phyloP scores from a whole-genome alignment of 2,113 vertebrate species.

The Meleagris gallopavo region DNA sequence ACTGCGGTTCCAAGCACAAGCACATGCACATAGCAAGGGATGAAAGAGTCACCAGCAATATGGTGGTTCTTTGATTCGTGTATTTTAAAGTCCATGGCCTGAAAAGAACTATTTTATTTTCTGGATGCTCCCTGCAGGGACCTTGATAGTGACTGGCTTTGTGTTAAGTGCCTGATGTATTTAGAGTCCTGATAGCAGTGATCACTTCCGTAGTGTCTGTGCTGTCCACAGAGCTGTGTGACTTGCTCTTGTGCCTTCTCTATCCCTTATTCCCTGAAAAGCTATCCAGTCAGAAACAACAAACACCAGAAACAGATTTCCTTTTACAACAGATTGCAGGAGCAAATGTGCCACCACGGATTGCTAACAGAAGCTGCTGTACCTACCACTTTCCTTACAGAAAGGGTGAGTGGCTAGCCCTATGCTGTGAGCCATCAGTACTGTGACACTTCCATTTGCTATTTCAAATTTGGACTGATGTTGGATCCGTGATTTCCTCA shows the following conservation, averaged over 20 bases:
- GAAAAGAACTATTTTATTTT: neutral
- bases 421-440: neutral
- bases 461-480: constrained; percentile 38
- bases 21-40: neutral
- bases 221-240: neutral
- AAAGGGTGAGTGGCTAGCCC: neutral
- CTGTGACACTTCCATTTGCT: constrained; percentile 33
- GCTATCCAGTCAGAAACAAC: neutral
- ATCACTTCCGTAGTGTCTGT: neutral
- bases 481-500: constrained; percentile 39
- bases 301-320: neutral
- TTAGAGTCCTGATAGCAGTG: neutral
- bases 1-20: neutral
- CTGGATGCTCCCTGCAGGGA: neutral
- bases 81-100: neutral
- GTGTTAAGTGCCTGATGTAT: neutral
- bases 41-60: constrained; percentile 8
- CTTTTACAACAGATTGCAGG: neutral
- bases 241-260: neutral
- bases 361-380: neutral
- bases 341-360: neutral
- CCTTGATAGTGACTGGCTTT: constrained; percentile 10
- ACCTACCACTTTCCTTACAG: neutral
- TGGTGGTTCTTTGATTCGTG: neutral
- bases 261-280: neutral